phyloP scores from a whole-genome alignment of 2,113 vertebrate species.

The Lagopus muta region DNA sequence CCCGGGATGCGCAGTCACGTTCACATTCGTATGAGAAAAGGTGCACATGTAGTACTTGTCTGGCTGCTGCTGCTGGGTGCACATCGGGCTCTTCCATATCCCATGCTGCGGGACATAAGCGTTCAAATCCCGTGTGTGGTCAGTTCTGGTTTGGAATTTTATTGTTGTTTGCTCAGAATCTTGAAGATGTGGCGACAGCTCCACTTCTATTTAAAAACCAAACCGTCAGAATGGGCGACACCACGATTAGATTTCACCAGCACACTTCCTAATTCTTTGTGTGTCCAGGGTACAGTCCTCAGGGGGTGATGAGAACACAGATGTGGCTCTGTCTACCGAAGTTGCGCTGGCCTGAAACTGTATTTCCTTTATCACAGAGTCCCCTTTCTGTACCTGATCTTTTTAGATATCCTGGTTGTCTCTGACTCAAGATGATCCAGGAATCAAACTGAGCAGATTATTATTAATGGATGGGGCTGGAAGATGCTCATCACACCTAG shows the following conservation, averaged over 20 bases:
- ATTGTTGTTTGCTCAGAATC: neutral
- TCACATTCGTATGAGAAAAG: constrained; percentile 86
- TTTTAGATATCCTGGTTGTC: neutral
- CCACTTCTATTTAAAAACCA: fast-evolving
- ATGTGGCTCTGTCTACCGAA: neutral
- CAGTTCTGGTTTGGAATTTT: neutral
- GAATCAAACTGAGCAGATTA: neutral
- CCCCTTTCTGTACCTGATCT: neutral
- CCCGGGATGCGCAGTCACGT: constrained; percentile 76
- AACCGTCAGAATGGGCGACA: neutral
- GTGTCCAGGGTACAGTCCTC: neutral
- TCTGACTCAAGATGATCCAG: neutral
- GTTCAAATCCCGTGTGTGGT: fast-evolving
- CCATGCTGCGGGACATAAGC: fast-evolving
- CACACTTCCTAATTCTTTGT: neutral
- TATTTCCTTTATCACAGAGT: neutral
- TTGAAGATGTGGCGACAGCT: neutral
- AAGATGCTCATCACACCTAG: neutral
- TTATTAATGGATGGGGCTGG: neutral
- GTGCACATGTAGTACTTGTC: constrained; percentile 33
- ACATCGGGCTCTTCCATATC: fast-evolving
- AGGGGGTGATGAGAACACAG: neutral
- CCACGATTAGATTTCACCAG: neutral
- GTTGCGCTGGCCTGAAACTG: neutral
- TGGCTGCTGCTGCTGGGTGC: neutral